These are phyloP conservation scores for Alosa sapidissima DNA, from an alignment of 2,797 vertebrate species.

Conservation along the genomic window DNA sequence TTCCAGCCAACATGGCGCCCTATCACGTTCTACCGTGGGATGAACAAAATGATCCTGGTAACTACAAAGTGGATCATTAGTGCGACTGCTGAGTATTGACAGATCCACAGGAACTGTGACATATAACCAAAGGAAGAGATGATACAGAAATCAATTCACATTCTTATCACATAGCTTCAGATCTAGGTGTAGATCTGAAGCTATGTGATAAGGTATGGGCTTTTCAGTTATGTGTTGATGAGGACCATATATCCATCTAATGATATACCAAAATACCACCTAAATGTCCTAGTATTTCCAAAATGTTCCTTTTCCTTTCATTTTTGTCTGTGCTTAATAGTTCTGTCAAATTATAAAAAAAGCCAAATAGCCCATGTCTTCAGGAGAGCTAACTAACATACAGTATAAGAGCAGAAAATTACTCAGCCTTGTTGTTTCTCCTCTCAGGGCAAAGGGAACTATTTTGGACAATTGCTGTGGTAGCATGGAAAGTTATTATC, in stretches of 20 bases:
- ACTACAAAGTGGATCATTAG: neutral
- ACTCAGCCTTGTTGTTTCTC: neutral
- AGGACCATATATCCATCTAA: neutral
- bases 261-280: neutral
- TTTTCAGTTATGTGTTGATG: neutral
- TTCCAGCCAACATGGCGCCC: neutral
- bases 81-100: neutral
- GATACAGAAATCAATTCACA: neutral
- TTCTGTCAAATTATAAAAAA: neutral
- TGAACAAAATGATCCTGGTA: neutral
- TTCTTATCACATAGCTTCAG: neutral
- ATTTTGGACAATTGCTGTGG: slow-evolving; percentile 22
- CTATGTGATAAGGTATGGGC: neutral
- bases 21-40: neutral
- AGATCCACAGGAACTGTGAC: neutral
- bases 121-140: neutral
- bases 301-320: neutral
- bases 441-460: neutral
- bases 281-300: neutral
- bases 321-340: neutral
- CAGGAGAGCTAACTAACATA: neutral
- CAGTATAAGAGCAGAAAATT: neutral
- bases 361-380: neutral
- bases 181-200: neutral
- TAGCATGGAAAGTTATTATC: neutral